Conservation (phyloP, 1,140 invertebrate genomes). For the Aricia agestis region DNA sequence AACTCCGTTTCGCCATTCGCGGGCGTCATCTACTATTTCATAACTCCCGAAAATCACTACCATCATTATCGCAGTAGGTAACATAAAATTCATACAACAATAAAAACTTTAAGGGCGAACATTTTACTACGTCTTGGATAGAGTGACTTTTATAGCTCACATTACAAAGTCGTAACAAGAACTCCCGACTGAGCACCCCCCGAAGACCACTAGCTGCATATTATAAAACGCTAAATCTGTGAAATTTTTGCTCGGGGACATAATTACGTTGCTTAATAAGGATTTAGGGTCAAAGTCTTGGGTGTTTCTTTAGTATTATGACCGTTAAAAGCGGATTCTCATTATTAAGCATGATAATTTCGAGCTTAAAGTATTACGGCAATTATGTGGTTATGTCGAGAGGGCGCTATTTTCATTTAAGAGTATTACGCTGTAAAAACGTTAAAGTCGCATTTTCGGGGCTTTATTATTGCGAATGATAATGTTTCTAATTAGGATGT, state of each 20-base stretch:
- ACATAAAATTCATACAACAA: background rate
- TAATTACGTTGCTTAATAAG: conserved; percentile 16
- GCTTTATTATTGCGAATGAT: background rate
- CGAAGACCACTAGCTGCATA: conserved; percentile 13
- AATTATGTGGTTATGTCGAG: background rate
- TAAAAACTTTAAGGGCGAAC: background rate
- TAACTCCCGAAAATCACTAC: no score
- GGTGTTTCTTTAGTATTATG: conserved; percentile 5
- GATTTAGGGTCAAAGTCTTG: background rate
- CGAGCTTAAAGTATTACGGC: background rate
- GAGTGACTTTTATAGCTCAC: conserved; percentile 21
- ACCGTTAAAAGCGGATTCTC: background rate
- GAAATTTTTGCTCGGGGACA: conserved; percentile 2
- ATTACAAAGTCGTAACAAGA: conserved; percentile 19
- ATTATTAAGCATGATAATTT: background rate
- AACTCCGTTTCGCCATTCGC: no score
- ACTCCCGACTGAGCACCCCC: conserved; percentile 12
- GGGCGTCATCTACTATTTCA: no score
- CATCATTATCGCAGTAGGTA: background rate
- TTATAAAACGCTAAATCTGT: conserved; percentile 16
- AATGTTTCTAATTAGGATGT: background rate
- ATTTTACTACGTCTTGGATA: background rate
- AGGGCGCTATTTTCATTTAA: background rate
- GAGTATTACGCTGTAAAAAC: background rate
- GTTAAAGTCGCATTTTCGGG: background rate